A percentile compares a stretch with the other conserved stretches of the same genome.
Evolutionary conservation across 2,797 vertebrate genomes (phyloP).

Genomic region (Fundulus diaphanus): DNA sequence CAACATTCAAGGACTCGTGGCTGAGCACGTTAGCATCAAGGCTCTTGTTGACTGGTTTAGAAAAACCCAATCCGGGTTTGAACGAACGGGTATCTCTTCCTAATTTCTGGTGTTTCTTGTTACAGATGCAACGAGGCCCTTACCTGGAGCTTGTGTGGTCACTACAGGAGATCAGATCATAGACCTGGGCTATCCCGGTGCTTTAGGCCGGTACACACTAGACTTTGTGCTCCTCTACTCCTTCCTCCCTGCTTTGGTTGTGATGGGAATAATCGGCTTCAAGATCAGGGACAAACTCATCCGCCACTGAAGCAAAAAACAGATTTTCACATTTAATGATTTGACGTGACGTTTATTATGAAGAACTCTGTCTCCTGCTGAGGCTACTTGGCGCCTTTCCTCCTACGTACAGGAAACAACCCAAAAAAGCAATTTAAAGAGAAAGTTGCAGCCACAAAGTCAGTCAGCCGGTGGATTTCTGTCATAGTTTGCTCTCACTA

Average conservation of each 20-base stretch:
- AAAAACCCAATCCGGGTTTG: constrained; percentile 7
- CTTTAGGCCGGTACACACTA: constrained; percentile 81
- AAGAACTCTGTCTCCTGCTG: not conserved
- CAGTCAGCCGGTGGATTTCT: not conserved
- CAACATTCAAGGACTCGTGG: constrained; percentile 18
- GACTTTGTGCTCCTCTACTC: constrained; percentile 91
- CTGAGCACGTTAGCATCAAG: not conserved
- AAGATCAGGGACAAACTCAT: constrained; percentile 88
- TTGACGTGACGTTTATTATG: not conserved
- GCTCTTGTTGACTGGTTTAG: not conserved
- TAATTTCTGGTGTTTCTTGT: not conserved
- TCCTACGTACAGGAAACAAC: too few species aligned
- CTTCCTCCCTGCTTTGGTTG: constrained; percentile 87
- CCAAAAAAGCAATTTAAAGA: too few species aligned
- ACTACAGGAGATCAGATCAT: constrained; percentile 77
- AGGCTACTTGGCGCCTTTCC: not conserved
- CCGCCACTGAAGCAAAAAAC: constrained; percentile 72
- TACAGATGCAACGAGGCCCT: constrained; percentile 54
- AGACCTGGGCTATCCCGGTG: constrained; percentile 85
- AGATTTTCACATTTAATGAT: not conserved
- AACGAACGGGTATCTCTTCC: not conserved
- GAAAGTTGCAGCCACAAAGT: not conserved
- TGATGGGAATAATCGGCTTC: constrained; percentile 88
- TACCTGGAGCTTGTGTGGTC: constrained; percentile 72
- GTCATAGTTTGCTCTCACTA: not conserved